Base-by-base conservation (phyloP, 2,888 invertebrate genomes). In the Eupsilia transversa region DNA sequence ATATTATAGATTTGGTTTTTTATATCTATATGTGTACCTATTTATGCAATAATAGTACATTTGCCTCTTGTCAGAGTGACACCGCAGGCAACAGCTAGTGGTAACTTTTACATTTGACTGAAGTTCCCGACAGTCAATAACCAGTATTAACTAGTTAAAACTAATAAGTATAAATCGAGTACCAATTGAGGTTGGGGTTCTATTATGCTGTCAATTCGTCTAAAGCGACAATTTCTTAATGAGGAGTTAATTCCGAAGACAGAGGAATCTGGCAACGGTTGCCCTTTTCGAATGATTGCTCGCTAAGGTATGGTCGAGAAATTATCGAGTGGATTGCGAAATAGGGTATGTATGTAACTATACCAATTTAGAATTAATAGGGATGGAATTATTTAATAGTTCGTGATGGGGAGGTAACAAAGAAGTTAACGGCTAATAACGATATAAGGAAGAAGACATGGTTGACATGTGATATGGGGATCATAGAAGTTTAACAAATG, bases 201-300 rank as follows among this genome's bases (percentile, higher is more conserved):
- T 74, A 88, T 88, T 88, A 88, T 83, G 69, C 82, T 87, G 87
- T 88, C 87, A 87, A 80, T 88, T 74, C 80, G 72, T 82, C 79
- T 57, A 72, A 30, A 56, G 81, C 73, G 88, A 88, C 84, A 87
- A 83, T 83, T 81, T 64, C 79, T 83, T 88, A 88, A 88, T 86
- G 88, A 88, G 86, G 70, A 86, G 79, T 84, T 86, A 86, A 86
- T 87, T 87, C 86, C 81, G 70, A 64, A 74, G 74, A 65, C 59
- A 68, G 76, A 73, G 86, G 87, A 79, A 87, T 86, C 84, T 78
- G 70, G 78, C 75, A 33, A 35, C 64, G 46, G 41, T 63, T 86
- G 79, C 77, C 85, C 82, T 84, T 87, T 80, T 30, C 69, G 38
- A 77, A 60, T 82, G 84, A 84, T 84, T 82, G 67, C 83, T 67